Evolutionary conservation across 2,888 invertebrate species (phyloP), one percentile per base, ranked within the genome.

Genomic region (Agonopterix arenella): DNA sequence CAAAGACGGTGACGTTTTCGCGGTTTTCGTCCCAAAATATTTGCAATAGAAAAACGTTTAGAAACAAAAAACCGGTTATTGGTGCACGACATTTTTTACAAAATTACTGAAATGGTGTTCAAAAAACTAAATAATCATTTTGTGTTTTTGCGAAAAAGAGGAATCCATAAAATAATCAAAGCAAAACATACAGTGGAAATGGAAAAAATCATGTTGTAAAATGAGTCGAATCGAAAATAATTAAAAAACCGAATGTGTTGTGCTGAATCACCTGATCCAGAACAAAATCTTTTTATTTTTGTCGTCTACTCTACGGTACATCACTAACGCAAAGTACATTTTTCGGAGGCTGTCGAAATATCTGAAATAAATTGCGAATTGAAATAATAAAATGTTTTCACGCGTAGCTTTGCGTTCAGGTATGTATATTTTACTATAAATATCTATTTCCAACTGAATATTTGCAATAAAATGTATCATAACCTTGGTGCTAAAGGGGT

Each of bases 331-430:
- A 72, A 78, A 76, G 79, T 77, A 74, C 63, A 66, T 76, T 73
- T 69, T 55, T 40, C 52, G 52, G 57, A 61, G 70, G 75, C 73
- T 78, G 80, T 78, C 73, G 78, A 68, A 68, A 72, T 73, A 71
- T 68, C 51, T 57, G 48, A 66, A 70, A 58, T 70, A 62, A 61
- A 59, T 62, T 64, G 46, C 54, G 71, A 70, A 72, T 73, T 76
- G 62, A 59, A 61, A 57, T 60, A 28, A 28, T 64, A 91, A 90
- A 89, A 93, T 93, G 93, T 83, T 93, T 76, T 93, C 93, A 64
- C 92, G 93, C 71, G 90, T 91, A 77, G 91, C 92, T 80, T 88
- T 93, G 80, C 90, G 93, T 78, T 89, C 93, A 89, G 92, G 93
- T 93, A 91, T 79, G 84, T 75, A 46, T 54, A 54, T 58, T 58